Percentiles rank a stretch among this genome's conserved stretches.
Conservation (phyloP, 2,113 vertebrate genomes). For the Ceratotherium simum region DNA sequence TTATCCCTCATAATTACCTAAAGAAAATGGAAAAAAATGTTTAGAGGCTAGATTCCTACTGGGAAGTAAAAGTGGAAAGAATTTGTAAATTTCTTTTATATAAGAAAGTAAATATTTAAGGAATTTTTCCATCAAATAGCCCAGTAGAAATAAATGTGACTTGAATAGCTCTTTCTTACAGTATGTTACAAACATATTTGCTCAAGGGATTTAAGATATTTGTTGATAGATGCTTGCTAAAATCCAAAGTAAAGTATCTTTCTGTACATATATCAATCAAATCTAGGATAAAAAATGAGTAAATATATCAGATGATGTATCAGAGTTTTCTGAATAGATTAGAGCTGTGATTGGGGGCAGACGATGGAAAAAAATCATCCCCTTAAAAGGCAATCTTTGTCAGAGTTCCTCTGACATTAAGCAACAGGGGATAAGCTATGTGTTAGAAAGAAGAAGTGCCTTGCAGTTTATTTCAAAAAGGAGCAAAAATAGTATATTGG, state of each 20-base stretch:
- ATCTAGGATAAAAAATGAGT: slow-evolving; percentile 77
- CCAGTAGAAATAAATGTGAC: slow-evolving; percentile 80
- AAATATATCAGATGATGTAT: slow-evolving; percentile 67
- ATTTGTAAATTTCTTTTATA: slow-evolving; percentile 80
- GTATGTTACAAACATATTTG: slow-evolving; percentile 74
- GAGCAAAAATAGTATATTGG: slow-evolving; percentile 48
- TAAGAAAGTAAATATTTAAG: slow-evolving; percentile 84
- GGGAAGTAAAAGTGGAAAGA: slow-evolving; percentile 66
- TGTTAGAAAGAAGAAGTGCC: neutral
- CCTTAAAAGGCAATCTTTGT: slow-evolving; percentile 70
- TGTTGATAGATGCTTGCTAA: slow-evolving; percentile 70
- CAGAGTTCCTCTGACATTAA: slow-evolving; percentile 21
- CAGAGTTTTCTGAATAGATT: slow-evolving; percentile 75
- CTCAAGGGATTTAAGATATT: slow-evolving; percentile 60
- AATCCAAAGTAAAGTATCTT: slow-evolving; percentile 70
- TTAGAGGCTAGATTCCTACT: neutral
- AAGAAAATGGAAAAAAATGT: neutral
- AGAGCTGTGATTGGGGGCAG: slow-evolving; percentile 59
- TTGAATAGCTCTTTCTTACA: slow-evolving; percentile 73
- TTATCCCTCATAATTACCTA: neutral
- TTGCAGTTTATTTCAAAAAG: slow-evolving; percentile 71
- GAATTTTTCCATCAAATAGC: slow-evolving; percentile 73
- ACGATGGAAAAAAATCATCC: slow-evolving; percentile 61
- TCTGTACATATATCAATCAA: slow-evolving; percentile 69
- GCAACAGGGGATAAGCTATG: neutral